Evolutionary conservation across 2,888 invertebrate species (phyloP), one percentile per base, ranked within the genome.

Genomic region (Formica aserva): DNA sequence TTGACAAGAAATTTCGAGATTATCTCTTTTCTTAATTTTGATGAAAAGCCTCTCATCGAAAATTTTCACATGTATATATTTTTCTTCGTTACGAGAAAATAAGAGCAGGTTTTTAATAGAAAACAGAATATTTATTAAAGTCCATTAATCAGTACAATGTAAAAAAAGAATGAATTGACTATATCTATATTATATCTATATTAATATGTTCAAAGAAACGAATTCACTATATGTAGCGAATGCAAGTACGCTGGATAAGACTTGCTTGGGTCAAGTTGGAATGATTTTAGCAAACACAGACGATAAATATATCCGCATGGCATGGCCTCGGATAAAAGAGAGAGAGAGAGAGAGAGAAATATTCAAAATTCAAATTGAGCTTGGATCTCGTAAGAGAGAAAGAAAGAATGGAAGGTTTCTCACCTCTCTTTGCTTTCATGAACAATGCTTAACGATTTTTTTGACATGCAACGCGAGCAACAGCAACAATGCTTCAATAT

Each of bases 221-320:
- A 55, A 18, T 38, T 18, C 11, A 57, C 32, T 8, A 18, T 45
- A 71, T n/a, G 32, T 22, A 13, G 55, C 41, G 29, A 38, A 76
- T 35, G 71, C 57, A 32, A 80, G 6, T 71, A 26, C 32, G 26
- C 35, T 45, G 78, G 60, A 80, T 72, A 80, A 78, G 29, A 55
- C 9, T 18, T 48, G 45, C 45, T 45, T 57, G 45, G 45, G 18
- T 80, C 83, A 88, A 85, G 75, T 84, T 41, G 67, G 90, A 89
- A 88, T 90, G 87, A 90, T 90, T 87, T 84, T 89, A 88, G 89
- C 88, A 77, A 80, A 80, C 60, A 78, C 57, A 82, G 65, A 80
- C 84, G 90, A 84, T 90, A 90, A 90, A 90, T 90, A 90, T 90
- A 90, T 88, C 90, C 90, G 75, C 86, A 72, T 82, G 83, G 67